Base-by-base conservation (phyloP, 2,888 invertebrate genomes). In the Drosophila mimica region DNA sequence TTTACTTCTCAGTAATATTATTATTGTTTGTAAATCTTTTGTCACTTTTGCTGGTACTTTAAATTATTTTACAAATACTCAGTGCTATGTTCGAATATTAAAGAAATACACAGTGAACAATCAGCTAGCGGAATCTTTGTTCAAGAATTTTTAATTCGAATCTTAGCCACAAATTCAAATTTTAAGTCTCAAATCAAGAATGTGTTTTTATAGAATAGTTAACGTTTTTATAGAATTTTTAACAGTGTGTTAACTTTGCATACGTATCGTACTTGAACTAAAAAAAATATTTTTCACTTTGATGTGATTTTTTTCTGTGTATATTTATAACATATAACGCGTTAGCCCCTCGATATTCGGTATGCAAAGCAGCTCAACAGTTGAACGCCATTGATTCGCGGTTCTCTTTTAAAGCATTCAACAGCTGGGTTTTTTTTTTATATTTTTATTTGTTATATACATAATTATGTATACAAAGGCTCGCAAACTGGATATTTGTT, bases 301-400 rank as follows among this genome's bases (percentile, higher is more conserved):
- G 0, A 46, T 2, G 13, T 48, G 17, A 28, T 30, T 36, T 43
- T 48, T 46, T 40, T 43, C n/a, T 36, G n/a, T 33, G 30, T 49
- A 36, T 40, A 25, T 33, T 31, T 38, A 20, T 51, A 46, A 34
- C 51, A 56, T 43, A 51, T 54, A 40, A n/a, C 33, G 15, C 40
- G 49, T 38, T 46, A 60, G 48, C 28, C 43, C 51, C 64, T 51
- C 17, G 51, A 49, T 59, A 60, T 71, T 77, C 51, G 53, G 61
- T 67, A 78, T 78, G 81, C 81, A 78, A 65, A 76, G 30, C 77
- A 56, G 58, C 57, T 57, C 53, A 76, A 78, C 78, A 78, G 81
- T 67, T 49, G 13, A 77, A 46, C 51, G 61, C 64, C 77, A 60
- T 78, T 78, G 81, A 71, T 81, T 52, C 63, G 67, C 64, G 60